Percentiles rank a stretch among this genome's conserved stretches.
These are phyloP conservation scores for Protobothrops mucrosquamatus DNA, from an alignment of 2,113 vertebrate species.

Conservation along the genomic window DNA sequence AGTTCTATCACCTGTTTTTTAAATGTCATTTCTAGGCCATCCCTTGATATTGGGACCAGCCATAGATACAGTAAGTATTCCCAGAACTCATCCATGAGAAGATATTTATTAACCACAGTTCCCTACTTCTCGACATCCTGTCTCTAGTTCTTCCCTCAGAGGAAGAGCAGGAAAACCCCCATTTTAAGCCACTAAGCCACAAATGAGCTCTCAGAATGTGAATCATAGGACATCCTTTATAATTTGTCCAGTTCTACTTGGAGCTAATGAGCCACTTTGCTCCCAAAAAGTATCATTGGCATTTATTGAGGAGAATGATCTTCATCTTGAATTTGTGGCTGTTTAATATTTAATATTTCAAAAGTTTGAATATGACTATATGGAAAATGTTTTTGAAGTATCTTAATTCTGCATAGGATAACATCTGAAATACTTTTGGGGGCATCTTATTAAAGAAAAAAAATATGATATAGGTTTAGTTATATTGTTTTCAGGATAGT, in stretches of 20 bases:
- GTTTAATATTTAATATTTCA: background rate
- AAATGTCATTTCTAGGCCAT: background rate
- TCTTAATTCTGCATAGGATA: background rate
- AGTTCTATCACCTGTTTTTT: background rate
- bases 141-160: conserved; percentile 9
- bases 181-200: background rate
- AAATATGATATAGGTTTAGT: background rate
- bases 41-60: background rate
- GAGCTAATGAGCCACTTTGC: background rate
- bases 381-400: background rate
- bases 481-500: background rate
- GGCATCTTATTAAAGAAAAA: background rate
- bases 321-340: background rate
- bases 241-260: background rate
- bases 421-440: background rate
- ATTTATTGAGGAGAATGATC: background rate
- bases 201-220: background rate
- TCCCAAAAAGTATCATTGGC: background rate
- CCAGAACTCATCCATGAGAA: background rate
- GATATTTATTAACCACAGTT: conserved; percentile 2
- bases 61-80: background rate
- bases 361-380: background rate
- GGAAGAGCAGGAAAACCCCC: background rate
- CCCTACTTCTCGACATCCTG: background rate
- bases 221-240: background rate